Percentiles rank a stretch among this genome's conserved stretches.
phyloP scores from a whole-genome alignment of 2,113 vertebrate species.

The Dicentrarchus labrax region DNA sequence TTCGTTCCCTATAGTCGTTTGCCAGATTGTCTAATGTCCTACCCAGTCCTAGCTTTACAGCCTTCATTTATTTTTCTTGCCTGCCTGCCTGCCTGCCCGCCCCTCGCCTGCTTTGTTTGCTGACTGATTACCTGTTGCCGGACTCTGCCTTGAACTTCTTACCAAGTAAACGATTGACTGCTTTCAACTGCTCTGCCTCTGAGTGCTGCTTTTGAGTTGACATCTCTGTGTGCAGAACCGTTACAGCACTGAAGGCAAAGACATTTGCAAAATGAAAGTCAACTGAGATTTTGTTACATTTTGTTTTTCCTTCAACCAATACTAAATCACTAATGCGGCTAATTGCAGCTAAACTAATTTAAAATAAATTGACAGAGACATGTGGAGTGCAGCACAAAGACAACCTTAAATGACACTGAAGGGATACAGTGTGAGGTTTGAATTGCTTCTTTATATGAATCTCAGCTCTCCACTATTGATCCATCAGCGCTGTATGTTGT shows the following conservation, averaged over 20 bases:
- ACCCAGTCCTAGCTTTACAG: background rate
- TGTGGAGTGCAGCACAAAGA: background rate
- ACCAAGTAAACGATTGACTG: constrained; percentile 1
- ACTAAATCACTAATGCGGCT: background rate
- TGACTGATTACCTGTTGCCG: constrained; percentile 24
- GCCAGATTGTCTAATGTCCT: background rate
- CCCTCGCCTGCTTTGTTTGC: background rate
- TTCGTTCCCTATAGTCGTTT: background rate
- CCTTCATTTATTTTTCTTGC: background rate
- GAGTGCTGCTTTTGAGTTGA: constrained; percentile 5
- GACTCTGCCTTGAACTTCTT: constrained; percentile 29
- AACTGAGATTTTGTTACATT: background rate
- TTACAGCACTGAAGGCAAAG: background rate
- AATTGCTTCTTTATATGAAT: constrained; percentile 10
- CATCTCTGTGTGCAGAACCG: background rate
- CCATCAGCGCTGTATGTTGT: background rate
- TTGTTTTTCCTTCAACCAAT: background rate
- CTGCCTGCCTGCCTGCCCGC: constrained; percentile 2
- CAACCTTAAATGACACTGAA: background rate
- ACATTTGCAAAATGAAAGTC: background rate
- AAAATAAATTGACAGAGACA: background rate
- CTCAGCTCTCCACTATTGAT: constrained; percentile 26
- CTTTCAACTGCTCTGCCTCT: constrained; percentile 4
- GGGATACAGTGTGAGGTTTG: constrained; percentile 3
- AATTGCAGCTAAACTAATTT: background rate